Base-by-base conservation (phyloP, 2,113 vertebrate species). In the Sander lucioperca region DNA sequence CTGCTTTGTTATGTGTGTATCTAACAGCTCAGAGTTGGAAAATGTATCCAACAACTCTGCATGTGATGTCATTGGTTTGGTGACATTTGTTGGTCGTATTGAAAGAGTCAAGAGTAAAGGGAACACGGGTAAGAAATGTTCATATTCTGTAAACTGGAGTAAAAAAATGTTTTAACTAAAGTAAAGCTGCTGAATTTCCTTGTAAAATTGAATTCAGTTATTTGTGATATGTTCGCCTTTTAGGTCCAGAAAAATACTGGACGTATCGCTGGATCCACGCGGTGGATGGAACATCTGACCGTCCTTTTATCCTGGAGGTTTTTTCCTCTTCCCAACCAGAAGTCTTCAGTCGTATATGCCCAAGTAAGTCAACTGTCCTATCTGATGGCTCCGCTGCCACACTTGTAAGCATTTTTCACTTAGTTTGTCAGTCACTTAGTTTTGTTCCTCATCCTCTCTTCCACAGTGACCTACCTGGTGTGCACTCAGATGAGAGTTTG, bases 401-500 rank as follows among this genome's bases (percentile, higher is more conserved):
- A 5, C 53, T 10, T 6, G 9, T 21, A 8, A 27, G 27, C 19
- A 56, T 27, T 45, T 11, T 59, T 47, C 62, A 15, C 23, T 51
- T 4, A 33, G 33, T 33, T 33, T 33, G 33, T 33, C 63, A 33
- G 33, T 33, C 63, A 33, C 33, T 33, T 11, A 43, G 39, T 43
- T 43, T 43, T 15, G 7, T 30, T 0, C 10, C 16, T 30, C 13
- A 7, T 66, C n/a, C 12, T 73, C 8, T 86, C 51, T 30, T 67
- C 63, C 71, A 4, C 83, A 96, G 95, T 96, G 95, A 91, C 90
- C 10, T 96, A 96, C 88, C 87, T 99, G 77, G 95, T 97, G 66
- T 98, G 97, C 90, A 98, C 97, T 64, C 97, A 99, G 87, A 97
- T 98, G 97, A 96, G 96, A 79, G 95, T 98, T 80, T 94, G 96